Evolutionary conservation across 2,113 vertebrate genomes (phyloP).

Genomic region (Gymnocephalus cernua): DNA sequence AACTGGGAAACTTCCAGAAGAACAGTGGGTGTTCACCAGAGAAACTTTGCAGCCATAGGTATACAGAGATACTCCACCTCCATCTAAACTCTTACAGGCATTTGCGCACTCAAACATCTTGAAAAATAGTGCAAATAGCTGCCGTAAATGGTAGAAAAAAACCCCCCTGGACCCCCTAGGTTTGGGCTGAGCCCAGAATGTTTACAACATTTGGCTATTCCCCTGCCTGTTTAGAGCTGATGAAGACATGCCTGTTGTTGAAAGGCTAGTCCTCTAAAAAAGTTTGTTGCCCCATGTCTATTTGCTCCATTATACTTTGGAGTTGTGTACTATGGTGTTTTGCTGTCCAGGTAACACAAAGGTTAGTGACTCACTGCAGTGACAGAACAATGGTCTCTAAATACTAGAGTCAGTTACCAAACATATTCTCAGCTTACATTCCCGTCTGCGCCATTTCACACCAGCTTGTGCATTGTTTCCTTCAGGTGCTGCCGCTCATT

Average conservation of each 20-base stretch:
- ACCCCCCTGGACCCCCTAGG: too few species aligned
- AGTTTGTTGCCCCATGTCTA: constrained; percentile 9
- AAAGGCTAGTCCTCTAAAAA: too few species aligned
- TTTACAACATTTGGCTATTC: too few species aligned
- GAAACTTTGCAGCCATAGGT: background rate
- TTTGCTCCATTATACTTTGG: background rate
- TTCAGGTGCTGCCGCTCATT: background rate
- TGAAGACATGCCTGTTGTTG: too few species aligned
- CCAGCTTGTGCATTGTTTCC: constrained; percentile 33
- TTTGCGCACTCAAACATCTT: too few species aligned
- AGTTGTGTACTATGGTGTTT: too few species aligned
- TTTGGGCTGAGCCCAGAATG: too few species aligned
- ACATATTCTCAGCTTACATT: constrained; percentile 64
- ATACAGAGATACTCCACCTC: too few species aligned
- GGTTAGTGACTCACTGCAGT: constrained; percentile 57
- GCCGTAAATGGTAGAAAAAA: too few species aligned
- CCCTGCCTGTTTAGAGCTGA: too few species aligned
- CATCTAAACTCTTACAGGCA: too few species aligned
- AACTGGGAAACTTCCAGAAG: constrained; percentile 13
- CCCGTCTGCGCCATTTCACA: constrained; percentile 29
- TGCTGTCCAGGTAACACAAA: constrained; percentile 68
- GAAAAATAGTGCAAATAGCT: too few species aligned
- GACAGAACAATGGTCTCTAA: constrained; percentile 66
- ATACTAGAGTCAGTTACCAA: constrained; percentile 58
- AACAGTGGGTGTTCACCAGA: background rate